Evolutionary conservation across 1,140 invertebrate species (phyloP).

Genomic region (Chelonus insularis): DNA sequence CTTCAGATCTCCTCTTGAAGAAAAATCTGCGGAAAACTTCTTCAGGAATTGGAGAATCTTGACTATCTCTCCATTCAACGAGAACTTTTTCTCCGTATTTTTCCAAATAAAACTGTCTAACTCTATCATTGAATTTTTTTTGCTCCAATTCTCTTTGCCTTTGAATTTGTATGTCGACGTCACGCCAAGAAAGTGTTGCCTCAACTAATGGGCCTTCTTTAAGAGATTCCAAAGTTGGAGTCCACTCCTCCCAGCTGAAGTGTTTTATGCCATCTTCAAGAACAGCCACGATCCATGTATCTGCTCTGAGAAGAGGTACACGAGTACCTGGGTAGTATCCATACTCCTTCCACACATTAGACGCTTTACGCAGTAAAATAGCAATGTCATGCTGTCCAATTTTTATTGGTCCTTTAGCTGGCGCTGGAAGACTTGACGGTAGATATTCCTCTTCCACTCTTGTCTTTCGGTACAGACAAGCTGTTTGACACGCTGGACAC

Average conservation of each 20-base stretch:
- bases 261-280: constrained; percentile 48
- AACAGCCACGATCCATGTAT: constrained; percentile 51
- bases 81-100: constrained; percentile 52
- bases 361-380: constrained; percentile 42
- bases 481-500: constrained; percentile 49
- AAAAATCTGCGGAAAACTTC: constrained; percentile 51
- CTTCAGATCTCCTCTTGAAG: constrained; percentile 42
- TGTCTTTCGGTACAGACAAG: constrained; percentile 43
- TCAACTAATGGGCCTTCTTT: constrained; percentile 51
- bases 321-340: constrained; percentile 45
- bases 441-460: constrained; percentile 47
- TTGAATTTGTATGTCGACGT: constrained; percentile 44
- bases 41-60: constrained; percentile 45
- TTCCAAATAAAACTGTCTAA: constrained; percentile 50
- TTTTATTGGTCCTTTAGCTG: constrained; percentile 42
- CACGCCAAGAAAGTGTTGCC: constrained; percentile 51
- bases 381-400: constrained; percentile 50
- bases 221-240: constrained; percentile 46
- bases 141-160: constrained; percentile 44
- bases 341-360: constrained; percentile 45
- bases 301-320: constrained; percentile 35
- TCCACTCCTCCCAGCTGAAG: constrained; percentile 56
- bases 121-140: constrained; percentile 49
- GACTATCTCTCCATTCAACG: constrained; percentile 42
- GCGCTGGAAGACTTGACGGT: constrained; percentile 51